Conservation (phyloP, 2,888 invertebrate genomes). For the Metallyticus violacea region DNA sequence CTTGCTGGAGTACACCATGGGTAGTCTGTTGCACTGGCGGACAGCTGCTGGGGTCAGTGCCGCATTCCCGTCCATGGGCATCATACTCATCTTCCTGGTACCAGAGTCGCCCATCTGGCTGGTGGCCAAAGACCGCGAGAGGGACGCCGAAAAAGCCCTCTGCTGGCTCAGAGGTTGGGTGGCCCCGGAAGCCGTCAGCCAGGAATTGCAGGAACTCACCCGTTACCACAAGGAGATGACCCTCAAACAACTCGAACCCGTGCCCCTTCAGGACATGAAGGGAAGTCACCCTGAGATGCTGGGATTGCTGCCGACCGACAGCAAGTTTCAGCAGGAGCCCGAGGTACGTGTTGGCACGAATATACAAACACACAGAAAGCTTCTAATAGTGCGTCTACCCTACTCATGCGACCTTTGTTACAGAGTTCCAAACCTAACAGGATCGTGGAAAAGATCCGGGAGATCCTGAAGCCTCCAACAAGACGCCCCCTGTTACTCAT, state of each 20-base stretch:
- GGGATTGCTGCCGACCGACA: background rate
- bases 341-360: background rate
- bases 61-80: constrained; percentile 47
- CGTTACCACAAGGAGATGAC: constrained; percentile 46
- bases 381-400: too few species aligned
- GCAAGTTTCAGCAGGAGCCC: background rate
- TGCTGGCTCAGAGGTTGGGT: constrained; percentile 58
- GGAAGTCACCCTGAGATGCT: background rate
- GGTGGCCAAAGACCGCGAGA: background rate
- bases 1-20: constrained; percentile 53
- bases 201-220: constrained; percentile 52
- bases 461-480: background rate
- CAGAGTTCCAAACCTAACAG: background rate
- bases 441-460: background rate
- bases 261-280: background rate
- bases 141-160: background rate
- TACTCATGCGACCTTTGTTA: too few species aligned
- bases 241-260: background rate
- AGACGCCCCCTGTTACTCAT: background rate
- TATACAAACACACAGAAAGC: too few species aligned
- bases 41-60: constrained; percentile 52
- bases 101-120: constrained; percentile 15
- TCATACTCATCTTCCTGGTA: constrained; percentile 51
- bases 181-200: constrained; percentile 50
- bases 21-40: constrained; percentile 54